phyloP scores from a whole-genome alignment of 2,113 vertebrate genomes.

The Turnix velox region DNA sequence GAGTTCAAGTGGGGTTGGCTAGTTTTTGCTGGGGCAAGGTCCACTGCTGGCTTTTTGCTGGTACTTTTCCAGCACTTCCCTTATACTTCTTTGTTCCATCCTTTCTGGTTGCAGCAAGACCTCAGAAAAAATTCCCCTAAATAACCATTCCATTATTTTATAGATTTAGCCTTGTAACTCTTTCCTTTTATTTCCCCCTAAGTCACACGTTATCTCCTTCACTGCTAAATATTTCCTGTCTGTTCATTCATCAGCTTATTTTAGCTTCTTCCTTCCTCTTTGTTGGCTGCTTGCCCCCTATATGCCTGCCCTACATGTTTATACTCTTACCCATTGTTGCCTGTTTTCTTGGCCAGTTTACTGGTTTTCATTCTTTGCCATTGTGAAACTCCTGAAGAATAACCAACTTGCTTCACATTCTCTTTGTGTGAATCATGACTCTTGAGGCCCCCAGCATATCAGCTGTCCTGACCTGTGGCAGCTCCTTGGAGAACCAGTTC shows the following conservation, averaged over 20 bases:
- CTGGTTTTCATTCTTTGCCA: conserved; percentile 27
- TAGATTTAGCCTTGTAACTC: conserved; percentile 55
- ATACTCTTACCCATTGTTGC: conserved; percentile 33
- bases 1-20: background rate
- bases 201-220: conserved; percentile 52
- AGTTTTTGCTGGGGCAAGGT: background rate
- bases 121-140: conserved; percentile 22
- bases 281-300: conserved; percentile 32
- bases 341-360: conserved; percentile 15
- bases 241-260: conserved; percentile 52
- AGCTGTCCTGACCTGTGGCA: background rate
- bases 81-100: background rate
- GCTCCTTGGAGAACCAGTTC: background rate
- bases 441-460: rapidly evolving
- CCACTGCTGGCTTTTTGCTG: background rate
- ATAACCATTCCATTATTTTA: conserved; percentile 24
- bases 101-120: background rate
- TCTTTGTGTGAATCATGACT: background rate
- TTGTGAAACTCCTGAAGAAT: conserved; percentile 43
- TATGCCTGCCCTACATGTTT: background rate
- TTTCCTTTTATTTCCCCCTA: conserved; percentile 38
- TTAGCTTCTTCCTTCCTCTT: conserved; percentile 63
- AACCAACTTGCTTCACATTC: background rate
- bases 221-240: conserved; percentile 60
- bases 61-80: background rate